Percentiles rank a stretch among this genome's conserved stretches.
Conservation (phyloP, 2,797 vertebrate genomes). For the Ibycter americanus region DNA sequence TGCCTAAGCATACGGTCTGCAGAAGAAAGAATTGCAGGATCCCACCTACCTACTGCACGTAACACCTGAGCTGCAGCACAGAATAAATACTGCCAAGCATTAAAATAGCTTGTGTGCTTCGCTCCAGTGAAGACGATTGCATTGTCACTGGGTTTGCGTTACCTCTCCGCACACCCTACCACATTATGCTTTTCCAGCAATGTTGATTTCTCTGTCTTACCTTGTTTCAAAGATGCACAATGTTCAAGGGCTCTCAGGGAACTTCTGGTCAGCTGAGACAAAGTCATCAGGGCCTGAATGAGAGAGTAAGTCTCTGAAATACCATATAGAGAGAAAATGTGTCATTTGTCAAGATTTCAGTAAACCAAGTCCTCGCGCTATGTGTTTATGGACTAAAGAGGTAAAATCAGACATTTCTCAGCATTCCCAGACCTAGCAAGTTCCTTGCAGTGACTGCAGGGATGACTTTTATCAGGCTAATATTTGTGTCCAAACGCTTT, state of each 20-base stretch:
- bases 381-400: neutral
- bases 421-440: neutral
- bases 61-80: neutral
- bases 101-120: neutral
- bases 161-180: neutral
- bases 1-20: accelerated
- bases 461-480: neutral
- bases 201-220: accelerated
- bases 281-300: neutral
- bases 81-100: neutral
- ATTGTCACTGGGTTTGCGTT: neutral
- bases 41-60: accelerated
- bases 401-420: neutral
- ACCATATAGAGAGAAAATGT: neutral
- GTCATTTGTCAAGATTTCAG: neutral
- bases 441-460: neutral
- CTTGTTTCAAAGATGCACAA: neutral
- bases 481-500: neutral
- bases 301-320: neutral
- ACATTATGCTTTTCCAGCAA: accelerated
- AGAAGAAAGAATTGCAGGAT: neutral
- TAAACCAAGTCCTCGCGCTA: neutral
- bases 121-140: accelerated
- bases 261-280: neutral
- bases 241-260: neutral